phyloP scores from a whole-genome alignment of 2,797 vertebrate genomes.

The Phrynocephalus forsythii region DNA sequence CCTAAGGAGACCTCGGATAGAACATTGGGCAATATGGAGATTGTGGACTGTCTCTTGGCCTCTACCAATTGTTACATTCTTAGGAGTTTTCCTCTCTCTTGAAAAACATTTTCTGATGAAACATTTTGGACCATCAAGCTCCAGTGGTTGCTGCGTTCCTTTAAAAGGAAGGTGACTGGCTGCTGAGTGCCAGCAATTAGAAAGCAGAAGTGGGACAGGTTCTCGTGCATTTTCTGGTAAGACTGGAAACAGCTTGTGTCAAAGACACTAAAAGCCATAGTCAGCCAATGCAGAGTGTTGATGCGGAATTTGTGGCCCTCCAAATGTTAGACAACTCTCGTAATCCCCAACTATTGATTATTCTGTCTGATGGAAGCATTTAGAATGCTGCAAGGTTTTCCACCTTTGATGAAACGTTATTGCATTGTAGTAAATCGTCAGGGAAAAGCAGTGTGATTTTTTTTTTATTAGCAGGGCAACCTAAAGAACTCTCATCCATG shows the following conservation, averaged over 20 bases:
- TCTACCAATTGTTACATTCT: too few species aligned
- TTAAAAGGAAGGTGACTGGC: too few species aligned
- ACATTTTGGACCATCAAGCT: too few species aligned
- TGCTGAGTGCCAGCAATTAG: too few species aligned
- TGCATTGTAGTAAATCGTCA: not conserved
- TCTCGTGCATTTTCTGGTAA: not conserved
- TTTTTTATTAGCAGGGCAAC: not conserved
- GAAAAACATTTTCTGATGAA: too few species aligned
- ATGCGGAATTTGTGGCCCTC: not conserved
- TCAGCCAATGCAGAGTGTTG: not conserved
- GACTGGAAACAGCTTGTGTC: not conserved
- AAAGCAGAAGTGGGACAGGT: not conserved
- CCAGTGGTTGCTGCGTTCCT: too few species aligned
- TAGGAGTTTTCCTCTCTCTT: too few species aligned
- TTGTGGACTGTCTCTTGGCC: too few species aligned
- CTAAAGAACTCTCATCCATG: not conserved
- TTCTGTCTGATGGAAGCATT: not conserved
- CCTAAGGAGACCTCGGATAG: too few species aligned
- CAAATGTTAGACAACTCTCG: not conserved
- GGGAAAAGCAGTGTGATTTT: not conserved
- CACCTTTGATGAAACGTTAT: not conserved
- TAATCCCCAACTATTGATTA: not conserved
- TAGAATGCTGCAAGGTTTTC: not conserved
- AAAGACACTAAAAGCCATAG: not conserved
- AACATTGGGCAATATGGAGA: too few species aligned